Evolutionary conservation across 2,113 vertebrate species (phyloP), one percentile per base, ranked within the genome.

Genomic region (Psittacus erithacus): DNA sequence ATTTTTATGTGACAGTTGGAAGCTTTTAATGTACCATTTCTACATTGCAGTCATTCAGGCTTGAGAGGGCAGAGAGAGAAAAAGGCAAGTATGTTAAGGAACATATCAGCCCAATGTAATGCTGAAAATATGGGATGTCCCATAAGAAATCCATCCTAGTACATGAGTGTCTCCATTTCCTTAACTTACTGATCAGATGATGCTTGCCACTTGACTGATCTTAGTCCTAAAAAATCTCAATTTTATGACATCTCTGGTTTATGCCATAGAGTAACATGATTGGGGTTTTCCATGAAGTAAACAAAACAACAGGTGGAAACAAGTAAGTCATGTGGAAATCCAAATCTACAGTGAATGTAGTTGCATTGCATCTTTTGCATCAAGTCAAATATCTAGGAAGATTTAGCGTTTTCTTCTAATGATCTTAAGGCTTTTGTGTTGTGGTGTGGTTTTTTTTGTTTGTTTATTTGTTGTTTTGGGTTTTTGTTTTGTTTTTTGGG

Each of bases 291-390:
- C 19, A 5, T 39, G 20, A 91, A 43, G 47, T 28, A 41, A 82
- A 20, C 8, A 57, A 90, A 92, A 11, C 50, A 78, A 35, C 23
- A 67, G 33, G 52, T 41, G 46, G 25, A 83, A 86, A 59, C 43
- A 76, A 28, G 28, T 3, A 44, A 75, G 57, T 80, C 0, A 0
- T 3, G 1, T 1, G 7, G 79, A 63, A 82, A 67, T 71, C 11
- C 31, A 68, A 25, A 76, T 46, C 7, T 53, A 6, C 29, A 9
- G 25, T 41, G 44, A 41, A 31, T 22, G 8, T 1, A 0, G 39
- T 68, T 41, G 17, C 27, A 35, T 73, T 68, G 68, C 13, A n/a
- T 46, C 24, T 80, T 76, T 46, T 68, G 11, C 53, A 62, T 73
- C 11, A 19, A 76, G 68, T 50, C 52, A 73, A 38, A 53, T 38